Conservation (phyloP, 1,140 invertebrate species). For the Zophobas morio region DNA sequence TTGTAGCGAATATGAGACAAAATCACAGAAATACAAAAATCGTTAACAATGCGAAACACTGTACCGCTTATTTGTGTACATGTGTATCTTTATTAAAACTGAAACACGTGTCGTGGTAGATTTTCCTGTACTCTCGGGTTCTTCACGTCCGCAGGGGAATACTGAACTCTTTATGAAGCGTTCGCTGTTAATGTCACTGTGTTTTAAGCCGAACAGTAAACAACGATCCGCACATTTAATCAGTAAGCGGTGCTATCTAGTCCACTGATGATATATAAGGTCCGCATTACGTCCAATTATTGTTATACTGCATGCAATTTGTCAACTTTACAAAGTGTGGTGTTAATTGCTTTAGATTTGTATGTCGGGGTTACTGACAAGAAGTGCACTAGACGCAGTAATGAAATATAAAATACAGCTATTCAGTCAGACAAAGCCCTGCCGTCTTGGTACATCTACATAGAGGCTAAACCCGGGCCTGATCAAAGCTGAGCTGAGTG, state of each 20-base stretch:
- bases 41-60: too few relatives aligned
- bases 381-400: too few relatives aligned
- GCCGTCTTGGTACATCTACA: background rate
- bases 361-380: too few relatives aligned
- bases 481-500: background rate
- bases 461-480: background rate
- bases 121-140: background rate
- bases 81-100: background rate
- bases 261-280: background rate
- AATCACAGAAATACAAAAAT: too few relatives aligned
- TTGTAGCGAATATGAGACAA: too few relatives aligned
- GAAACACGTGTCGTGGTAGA: slow-evolving; percentile 40
- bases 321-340: too few relatives aligned
- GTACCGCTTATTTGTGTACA: too few relatives aligned
- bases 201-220: slow-evolving; percentile 32
- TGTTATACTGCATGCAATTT: too few relatives aligned
- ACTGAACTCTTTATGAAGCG: background rate
- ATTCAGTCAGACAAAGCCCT: background rate
- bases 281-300: background rate
- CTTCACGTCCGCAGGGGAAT: background rate
- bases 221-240: slow-evolving; percentile 7
- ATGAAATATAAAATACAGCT: too few relatives aligned
- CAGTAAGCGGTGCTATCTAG: background rate
- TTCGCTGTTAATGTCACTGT: slow-evolving; percentile 18
- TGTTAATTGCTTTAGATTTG: too few relatives aligned